These are phyloP conservation scores for Hypocryptadius cinnamomeus DNA, from an alignment of 2,113 vertebrate species.

Conservation along the genomic window DNA sequence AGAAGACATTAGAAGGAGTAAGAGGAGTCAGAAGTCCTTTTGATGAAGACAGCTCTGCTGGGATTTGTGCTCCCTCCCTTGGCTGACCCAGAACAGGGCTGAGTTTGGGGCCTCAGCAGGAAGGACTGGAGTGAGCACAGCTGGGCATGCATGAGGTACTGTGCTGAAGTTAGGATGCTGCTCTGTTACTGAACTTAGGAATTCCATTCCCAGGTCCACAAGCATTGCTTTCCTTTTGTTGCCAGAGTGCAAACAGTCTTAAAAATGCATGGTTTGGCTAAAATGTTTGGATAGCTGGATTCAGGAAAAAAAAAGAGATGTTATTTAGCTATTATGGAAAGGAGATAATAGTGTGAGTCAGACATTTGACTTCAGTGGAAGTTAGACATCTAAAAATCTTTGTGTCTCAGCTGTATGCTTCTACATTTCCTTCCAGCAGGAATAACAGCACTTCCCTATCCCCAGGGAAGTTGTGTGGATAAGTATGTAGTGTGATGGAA, in stretches of 20 bases:
- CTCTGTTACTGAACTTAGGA: not conserved
- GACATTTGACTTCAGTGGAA: not conserved
- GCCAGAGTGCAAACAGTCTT: not conserved
- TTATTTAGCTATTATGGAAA: not conserved
- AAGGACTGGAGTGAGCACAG: not conserved
- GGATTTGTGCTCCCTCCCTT: not conserved
- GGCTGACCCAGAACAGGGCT: not conserved
- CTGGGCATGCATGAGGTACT: not conserved
- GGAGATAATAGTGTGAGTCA: not conserved
- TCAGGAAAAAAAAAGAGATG: not conserved
- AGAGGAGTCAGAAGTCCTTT: not conserved
- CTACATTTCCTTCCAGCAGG: not conserved
- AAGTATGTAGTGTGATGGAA: not conserved
- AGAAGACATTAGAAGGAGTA: not conserved
- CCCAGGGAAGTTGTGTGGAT: not conserved
- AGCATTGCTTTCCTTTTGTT: not conserved
- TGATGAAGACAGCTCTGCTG: slow-evolving; percentile 1
- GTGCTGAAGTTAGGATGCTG: not conserved
- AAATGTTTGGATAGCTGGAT: not conserved
- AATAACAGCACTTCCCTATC: not conserved
- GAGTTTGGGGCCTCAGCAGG: slow-evolving; percentile 3
- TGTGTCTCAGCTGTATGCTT: not conserved
- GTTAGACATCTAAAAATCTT: not conserved
- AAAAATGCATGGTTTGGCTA: not conserved
- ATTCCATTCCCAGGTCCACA: not conserved